Evolutionary conservation across 2,888 invertebrate genomes (phyloP).

Genomic region (Neria commutata): DNA sequence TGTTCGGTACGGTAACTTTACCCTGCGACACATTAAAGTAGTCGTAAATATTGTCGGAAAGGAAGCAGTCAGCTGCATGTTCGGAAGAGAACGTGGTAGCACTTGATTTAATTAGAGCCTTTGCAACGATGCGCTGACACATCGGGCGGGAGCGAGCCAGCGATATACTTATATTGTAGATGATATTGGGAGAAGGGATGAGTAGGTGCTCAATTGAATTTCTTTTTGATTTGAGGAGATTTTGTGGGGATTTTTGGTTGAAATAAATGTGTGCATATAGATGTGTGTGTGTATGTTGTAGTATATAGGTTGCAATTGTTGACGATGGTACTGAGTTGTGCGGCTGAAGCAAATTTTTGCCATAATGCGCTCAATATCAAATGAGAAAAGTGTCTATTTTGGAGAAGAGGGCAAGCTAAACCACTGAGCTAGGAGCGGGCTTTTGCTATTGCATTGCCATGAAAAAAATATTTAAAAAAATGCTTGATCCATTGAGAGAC

Average conservation of each 20-base stretch:
- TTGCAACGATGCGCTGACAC: too few species aligned
- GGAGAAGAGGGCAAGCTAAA: background rate
- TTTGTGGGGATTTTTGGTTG: constrained; percentile 15
- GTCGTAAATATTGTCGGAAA: constrained; percentile 89
- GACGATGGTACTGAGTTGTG: too few species aligned
- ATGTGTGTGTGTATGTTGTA: background rate
- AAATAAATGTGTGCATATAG: background rate
- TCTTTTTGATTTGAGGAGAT: background rate
- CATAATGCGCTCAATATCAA: too few species aligned
- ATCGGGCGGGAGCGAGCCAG: too few species aligned
- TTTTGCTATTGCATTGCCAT: constrained; percentile 26
- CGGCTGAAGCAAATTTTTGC: too few species aligned
- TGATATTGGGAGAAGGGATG: too few species aligned
- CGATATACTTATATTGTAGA: background rate
- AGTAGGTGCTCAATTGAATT: too few species aligned
- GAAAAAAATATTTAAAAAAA: background rate
- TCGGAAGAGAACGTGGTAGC: background rate
- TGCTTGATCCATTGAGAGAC: background rate
- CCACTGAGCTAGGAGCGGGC: constrained; percentile 57
- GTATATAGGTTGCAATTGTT: constrained; percentile 5
- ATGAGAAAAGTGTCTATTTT: background rate
- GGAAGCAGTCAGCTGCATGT: constrained; percentile 75
- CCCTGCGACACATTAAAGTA: constrained; percentile 96
- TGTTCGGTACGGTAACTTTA: constrained; percentile 91
- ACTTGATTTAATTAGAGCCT: background rate